These are phyloP conservation scores for Lepidotrigona ventralis DNA, from an alignment of 1,140 invertebrate genomes.

Conservation along the genomic window DNA sequence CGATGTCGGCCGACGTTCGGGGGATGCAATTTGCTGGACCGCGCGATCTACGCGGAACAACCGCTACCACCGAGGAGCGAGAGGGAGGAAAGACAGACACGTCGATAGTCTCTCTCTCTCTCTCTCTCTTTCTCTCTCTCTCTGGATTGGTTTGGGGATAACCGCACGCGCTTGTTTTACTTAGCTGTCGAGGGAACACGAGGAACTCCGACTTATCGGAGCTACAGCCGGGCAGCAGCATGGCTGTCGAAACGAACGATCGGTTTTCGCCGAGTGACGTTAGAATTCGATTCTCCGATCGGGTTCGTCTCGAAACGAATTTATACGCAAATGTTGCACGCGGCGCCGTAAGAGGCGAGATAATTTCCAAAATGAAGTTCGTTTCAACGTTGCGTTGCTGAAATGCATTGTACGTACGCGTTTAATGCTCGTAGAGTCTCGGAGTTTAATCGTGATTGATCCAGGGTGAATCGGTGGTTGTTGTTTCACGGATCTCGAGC, in stretches of 20 bases:
- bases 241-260: neutral
- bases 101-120: neutral
- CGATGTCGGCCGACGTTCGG: constrained; percentile 21
- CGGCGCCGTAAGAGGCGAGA: neutral
- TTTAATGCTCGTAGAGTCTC: constrained; percentile 37
- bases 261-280: neutral
- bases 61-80: neutral
- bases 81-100: neutral
- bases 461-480: constrained; percentile 28
- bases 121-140: no score
- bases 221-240: neutral
- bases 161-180: neutral
- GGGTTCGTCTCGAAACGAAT: neutral
- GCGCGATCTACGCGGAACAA: constrained; percentile 19
- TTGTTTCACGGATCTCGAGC: no score
- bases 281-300: neutral
- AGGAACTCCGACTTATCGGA: neutral
- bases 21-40: constrained; percentile 37
- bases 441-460: constrained; percentile 49
- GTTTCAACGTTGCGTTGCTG: neutral
- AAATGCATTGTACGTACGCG: neutral
- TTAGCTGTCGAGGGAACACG: neutral
- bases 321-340: neutral
- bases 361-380: neutral
- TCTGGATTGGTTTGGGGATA: neutral